A percentile compares a stretch with the other conserved stretches of the same genome.
Conservation (phyloP, 2,888 invertebrate genomes). For the Chloromyia formosa region DNA sequence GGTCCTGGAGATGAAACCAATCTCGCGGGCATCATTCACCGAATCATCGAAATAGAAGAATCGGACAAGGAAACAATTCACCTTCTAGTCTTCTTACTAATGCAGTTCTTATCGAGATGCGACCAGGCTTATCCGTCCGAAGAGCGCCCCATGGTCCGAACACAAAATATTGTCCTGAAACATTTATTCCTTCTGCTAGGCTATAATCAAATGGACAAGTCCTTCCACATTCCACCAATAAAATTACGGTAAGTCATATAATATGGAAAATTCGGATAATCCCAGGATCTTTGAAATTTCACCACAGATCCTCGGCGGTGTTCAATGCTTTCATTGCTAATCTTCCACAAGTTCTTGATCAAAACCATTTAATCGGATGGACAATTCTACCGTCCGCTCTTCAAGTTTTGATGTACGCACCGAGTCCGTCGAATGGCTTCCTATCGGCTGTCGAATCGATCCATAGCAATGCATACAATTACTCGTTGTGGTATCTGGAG, state of each 20-base stretch:
- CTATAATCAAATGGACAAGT: conserved; percentile 89
- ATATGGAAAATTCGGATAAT: not conserved
- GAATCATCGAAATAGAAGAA: conserved; percentile 92
- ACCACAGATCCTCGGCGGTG: conserved; percentile 82
- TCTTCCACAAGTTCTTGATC: conserved; percentile 92
- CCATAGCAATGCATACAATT: conserved; percentile 69
- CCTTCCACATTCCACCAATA: conserved; percentile 89
- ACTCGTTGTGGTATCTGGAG: conserved; percentile 89
- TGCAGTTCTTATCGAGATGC: conserved; percentile 91
- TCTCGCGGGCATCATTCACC: conserved; percentile 80
- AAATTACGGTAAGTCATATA: conserved; percentile 73
- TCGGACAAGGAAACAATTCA: conserved; percentile 96
- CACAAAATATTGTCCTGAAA: conserved; percentile 86
- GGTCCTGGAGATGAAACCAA: conserved; percentile 85
- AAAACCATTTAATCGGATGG: conserved; percentile 94
- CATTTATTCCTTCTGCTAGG: conserved; percentile 93
- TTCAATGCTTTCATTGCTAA: conserved; percentile 96
- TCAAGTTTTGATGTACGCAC: conserved; percentile 81
- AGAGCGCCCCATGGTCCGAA: conserved; percentile 80
- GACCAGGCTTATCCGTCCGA: conserved; percentile 87
- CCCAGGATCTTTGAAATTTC: not conserved
- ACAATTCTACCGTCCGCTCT: conserved; percentile 86
- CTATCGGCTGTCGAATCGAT: conserved; percentile 67
- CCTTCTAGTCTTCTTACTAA: conserved; percentile 90
- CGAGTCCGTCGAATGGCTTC: conserved; percentile 74